phyloP scores from a whole-genome alignment of 2,888 invertebrate genomes.

The Dorcus parallelipipedus region DNA sequence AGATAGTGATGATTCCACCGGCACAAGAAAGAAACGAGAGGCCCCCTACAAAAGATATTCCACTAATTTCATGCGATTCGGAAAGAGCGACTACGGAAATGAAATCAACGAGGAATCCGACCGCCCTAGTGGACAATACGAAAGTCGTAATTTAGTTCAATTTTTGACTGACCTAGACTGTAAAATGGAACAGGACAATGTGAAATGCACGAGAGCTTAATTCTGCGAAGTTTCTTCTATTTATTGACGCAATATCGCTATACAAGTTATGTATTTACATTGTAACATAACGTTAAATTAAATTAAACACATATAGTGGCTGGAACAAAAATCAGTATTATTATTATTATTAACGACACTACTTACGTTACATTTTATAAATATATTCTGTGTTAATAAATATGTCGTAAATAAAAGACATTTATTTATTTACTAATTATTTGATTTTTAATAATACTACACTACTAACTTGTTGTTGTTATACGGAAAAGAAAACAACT shows the following conservation, averaged over 20 bases:
- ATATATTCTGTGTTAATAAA: slow-evolving; percentile 24
- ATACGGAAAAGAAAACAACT: too few relatives aligned
- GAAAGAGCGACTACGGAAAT: slow-evolving; percentile 18
- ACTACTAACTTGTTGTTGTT: too few relatives aligned
- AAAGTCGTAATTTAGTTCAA: slow-evolving; percentile 4
- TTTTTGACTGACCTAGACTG: slow-evolving; percentile 9
- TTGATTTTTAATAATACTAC: too few relatives aligned
- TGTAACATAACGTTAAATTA: slow-evolving; percentile 1
- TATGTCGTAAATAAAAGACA: slow-evolving; percentile 6
- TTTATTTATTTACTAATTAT: background rate
- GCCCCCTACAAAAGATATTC: slow-evolving; percentile 8
- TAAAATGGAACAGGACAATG: slow-evolving; percentile 11
- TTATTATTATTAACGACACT: background rate
- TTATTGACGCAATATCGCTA: slow-evolving; percentile 17
- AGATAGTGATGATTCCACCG: background rate
- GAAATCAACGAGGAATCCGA: slow-evolving; percentile 4
- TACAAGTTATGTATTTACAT: slow-evolving; percentile 7
- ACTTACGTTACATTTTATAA: slow-evolving; percentile 19
- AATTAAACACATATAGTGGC: slow-evolving; percentile 18
- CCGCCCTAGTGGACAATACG: background rate
- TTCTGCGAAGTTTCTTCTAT: background rate
- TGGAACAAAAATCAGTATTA: slow-evolving; percentile 20
- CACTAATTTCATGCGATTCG: slow-evolving; percentile 29
- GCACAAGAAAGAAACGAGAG: slow-evolving; percentile 9
- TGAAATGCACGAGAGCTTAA: slow-evolving; percentile 10